Conservation (phyloP, 2,888 invertebrate genomes). For the Carterocephalus palaemon region DNA sequence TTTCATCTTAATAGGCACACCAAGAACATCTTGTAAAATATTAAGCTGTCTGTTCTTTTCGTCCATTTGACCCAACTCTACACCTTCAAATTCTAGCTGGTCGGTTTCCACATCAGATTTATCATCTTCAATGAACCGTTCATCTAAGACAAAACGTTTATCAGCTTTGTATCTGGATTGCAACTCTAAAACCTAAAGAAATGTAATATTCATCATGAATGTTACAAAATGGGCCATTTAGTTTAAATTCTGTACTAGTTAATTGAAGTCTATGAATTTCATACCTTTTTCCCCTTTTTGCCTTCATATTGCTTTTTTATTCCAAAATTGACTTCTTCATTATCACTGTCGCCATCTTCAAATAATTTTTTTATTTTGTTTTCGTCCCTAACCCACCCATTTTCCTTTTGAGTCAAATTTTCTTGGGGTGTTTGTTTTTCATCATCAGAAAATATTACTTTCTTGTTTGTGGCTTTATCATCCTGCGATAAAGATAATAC, state of each 20-base stretch:
- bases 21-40: slow-evolving; percentile 77
- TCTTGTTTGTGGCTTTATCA: slow-evolving; percentile 76
- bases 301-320: slow-evolving; percentile 84
- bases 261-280: slow-evolving; percentile 25
- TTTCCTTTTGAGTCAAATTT: slow-evolving; percentile 21
- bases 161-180: slow-evolving; percentile 87
- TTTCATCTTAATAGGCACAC: slow-evolving; percentile 58
- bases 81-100: slow-evolving; percentile 47
- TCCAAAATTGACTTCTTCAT: slow-evolving; percentile 77
- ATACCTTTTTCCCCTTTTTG: slow-evolving; percentile 80
- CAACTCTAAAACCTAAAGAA: slow-evolving; percentile 81
- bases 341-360: slow-evolving; percentile 76
- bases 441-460: slow-evolving; percentile 81
- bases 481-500: slow-evolving; percentile 58
- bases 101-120: slow-evolving; percentile 48
- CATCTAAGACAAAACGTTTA: slow-evolving; percentile 86
- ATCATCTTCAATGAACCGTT: slow-evolving; percentile 83
- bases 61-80: slow-evolving; percentile 57
- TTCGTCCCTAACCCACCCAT: slow-evolving; percentile 24
- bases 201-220: slow-evolving; percentile 2
- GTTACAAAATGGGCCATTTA: no score
- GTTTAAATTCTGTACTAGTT: no score
- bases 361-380: slow-evolving; percentile 55
- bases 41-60: slow-evolving; percentile 76
- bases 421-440: slow-evolving; percentile 38